phyloP scores from a whole-genome alignment of 2,113 vertebrate genomes.

The Microtus pennsylvanicus region DNA sequence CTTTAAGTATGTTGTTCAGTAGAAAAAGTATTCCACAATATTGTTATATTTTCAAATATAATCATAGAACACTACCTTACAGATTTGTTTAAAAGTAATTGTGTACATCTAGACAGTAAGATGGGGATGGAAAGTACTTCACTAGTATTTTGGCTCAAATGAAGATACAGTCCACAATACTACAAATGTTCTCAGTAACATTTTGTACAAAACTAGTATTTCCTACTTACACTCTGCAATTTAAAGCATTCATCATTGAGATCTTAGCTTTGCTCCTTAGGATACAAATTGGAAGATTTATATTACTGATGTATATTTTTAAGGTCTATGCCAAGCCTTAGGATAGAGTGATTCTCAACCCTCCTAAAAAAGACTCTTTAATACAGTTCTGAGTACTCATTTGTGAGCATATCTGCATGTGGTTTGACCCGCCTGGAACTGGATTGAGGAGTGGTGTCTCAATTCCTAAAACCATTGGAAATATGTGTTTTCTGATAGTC shows the following conservation, averaged over 20 bases:
- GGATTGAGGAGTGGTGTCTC: too few species aligned
- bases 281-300: neutral
- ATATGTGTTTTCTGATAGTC: too few species aligned
- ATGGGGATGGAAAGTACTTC: neutral
- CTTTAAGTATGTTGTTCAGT: neutral
- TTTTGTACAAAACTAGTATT: neutral
- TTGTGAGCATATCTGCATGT: too few species aligned
- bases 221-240: neutral
- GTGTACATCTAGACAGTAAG: neutral
- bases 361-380: neutral
- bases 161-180: neutral
- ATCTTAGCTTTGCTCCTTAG: neutral
- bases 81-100: neutral
- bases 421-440: too few species aligned
- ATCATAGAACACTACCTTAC: neutral
- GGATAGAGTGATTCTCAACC: neutral
- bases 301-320: neutral
- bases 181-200: neutral
- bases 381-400: too few species aligned
- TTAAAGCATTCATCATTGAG: neutral
- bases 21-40: neutral
- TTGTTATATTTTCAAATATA: neutral
- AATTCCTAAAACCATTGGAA: too few species aligned
- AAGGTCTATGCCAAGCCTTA: neutral
- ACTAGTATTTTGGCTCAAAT: neutral